A percentile compares a stretch with the other conserved stretches of the same genome.
These are phyloP conservation scores for Nycticryphes semicollaris DNA, from an alignment of 2,113 vertebrate species.

Conservation along the genomic window DNA sequence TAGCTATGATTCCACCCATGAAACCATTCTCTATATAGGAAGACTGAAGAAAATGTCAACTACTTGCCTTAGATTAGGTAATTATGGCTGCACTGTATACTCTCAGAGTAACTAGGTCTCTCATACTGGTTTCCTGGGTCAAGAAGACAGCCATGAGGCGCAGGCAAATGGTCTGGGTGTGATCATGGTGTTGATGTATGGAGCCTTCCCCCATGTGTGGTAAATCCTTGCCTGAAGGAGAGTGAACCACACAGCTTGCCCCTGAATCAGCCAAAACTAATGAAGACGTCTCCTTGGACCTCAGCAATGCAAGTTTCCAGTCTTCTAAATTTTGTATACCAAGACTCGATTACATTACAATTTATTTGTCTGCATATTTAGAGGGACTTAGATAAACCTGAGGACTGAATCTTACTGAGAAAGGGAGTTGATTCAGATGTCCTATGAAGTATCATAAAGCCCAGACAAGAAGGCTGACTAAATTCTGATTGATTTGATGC, in stretches of 20 bases:
- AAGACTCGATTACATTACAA: background rate
- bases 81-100: rapidly evolving
- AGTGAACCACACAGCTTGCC: background rate
- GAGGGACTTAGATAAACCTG: background rate
- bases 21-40: background rate
- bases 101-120: background rate
- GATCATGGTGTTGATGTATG: rapidly evolving
- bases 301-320: background rate
- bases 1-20: background rate
- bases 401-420: background rate
- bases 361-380: background rate
- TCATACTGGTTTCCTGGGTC: background rate
- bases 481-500: background rate
- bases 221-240: background rate
- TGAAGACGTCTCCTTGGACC: background rate
- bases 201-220: background rate
- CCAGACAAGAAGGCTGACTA: background rate
- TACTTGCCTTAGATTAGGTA: background rate
- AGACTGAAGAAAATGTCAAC: background rate
- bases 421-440: background rate
- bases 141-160: background rate
- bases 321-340: background rate
- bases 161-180: background rate
- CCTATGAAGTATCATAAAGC: background rate
- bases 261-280: background rate